phyloP scores from a whole-genome alignment of 2,113 vertebrate species.

The Motacilla alba region DNA sequence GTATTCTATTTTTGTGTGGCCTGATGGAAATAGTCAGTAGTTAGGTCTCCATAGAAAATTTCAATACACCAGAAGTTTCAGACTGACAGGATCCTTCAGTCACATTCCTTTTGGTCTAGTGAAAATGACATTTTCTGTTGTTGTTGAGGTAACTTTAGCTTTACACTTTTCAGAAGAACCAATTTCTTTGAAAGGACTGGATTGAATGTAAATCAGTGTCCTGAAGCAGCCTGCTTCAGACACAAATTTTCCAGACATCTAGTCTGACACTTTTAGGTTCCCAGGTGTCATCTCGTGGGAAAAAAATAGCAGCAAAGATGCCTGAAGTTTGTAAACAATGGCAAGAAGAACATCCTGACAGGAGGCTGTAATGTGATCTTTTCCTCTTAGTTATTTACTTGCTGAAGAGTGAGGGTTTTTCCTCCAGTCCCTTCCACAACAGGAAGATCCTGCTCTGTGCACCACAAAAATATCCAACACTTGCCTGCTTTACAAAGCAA shows the following conservation, averaged over 20 bases:
- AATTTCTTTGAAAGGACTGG: conserved; percentile 10
- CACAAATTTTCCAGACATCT: conserved; percentile 50
- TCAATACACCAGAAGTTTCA: background rate
- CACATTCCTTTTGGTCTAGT: background rate
- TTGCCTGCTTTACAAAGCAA: background rate
- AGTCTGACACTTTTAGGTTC: conserved; percentile 40
- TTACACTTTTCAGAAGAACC: background rate
- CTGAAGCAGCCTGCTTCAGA: conserved; percentile 28
- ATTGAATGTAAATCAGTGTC: conserved; percentile 38
- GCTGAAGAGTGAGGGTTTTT: background rate
- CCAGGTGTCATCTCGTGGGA: background rate
- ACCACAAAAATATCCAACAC: background rate
- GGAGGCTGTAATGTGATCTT: conserved; percentile 31
- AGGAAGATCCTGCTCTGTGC: background rate
- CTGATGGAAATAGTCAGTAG: background rate
- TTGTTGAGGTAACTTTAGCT: background rate
- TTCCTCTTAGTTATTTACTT: conserved; percentile 39
- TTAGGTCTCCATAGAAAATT: background rate
- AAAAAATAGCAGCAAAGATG: conserved; percentile 22
- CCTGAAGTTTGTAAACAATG: conserved; percentile 52
- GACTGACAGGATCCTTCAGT: background rate
- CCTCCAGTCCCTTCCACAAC: background rate
- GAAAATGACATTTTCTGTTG: conserved; percentile 11
- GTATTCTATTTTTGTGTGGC: background rate
- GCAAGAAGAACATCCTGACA: conserved; percentile 38